Base-by-base conservation (phyloP, 1,140 invertebrate genomes). In the Zeugodacus cucurbitae region DNA sequence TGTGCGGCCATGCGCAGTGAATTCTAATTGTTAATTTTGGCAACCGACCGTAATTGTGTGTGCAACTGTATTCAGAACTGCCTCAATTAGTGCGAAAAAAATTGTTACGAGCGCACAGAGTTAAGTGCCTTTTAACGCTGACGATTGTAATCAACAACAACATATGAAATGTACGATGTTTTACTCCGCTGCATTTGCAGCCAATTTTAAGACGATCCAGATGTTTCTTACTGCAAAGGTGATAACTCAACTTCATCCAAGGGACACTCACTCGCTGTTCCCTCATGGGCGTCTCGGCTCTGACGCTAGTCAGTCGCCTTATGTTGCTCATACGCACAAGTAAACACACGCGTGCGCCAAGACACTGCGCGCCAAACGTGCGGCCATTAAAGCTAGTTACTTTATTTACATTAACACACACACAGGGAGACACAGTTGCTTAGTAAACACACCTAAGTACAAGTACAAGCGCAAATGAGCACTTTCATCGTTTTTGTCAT, bases 401-500 rank as follows among this genome's bases (percentile, higher is more conserved):
- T 26, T 26, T 82, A 82, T 82, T 82, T 82, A 82, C 41, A 48
- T 82, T 41, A 10, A 7, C 22, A 82, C n/a, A 82, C 17, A 54
- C 41, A 48, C 34, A 48, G 0, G 5, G 2, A 48, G 22, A 22
- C 17, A 74, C 34, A 74, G 32, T 8, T 62, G 74, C 41, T 48
- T 5, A 29, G 11, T 11, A 29, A 82, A 10, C 17, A 82, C 10
- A 11, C 26, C 7, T 41, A 14, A 37, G 67, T 41, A 82, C 3
- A 82, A 82, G 8, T 41, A 44, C 34, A 74, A 20, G 37, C 26
- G 34, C 74, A 82, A 82, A 48, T 82, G 74, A 17, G 34, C 37
- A 82, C 74, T 82, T 82, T 82, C 44, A 22, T 82, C 41, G 70
- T 29, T n/a, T 44, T 78, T 78, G 17, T 78, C 26, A 67, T 34